Evolutionary conservation across 2,113 vertebrate genomes (phyloP).

Genomic region (Pachypanchax playfairii): DNA sequence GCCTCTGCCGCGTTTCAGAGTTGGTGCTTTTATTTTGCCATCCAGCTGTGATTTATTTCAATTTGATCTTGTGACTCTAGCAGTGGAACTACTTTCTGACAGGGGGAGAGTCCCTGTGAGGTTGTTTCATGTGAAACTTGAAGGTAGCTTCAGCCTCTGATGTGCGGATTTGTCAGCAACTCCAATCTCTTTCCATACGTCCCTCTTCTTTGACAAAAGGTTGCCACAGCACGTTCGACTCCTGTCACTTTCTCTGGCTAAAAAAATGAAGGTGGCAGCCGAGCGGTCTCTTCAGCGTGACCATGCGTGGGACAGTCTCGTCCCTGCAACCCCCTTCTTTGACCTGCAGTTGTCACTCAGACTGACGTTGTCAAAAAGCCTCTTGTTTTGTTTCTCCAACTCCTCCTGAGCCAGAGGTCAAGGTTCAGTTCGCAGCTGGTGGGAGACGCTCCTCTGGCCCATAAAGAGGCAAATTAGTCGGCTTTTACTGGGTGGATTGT

Average conservation of each 20-base stretch:
- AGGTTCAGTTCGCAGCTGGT: constrained; percentile 51
- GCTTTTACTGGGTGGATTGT: constrained; percentile 24
- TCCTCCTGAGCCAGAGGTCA: constrained; percentile 58
- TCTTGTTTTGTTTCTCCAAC: constrained; percentile 54
- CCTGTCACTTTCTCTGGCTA: constrained; percentile 63
- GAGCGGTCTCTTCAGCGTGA: constrained; percentile 57
- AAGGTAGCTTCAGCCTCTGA: no score
- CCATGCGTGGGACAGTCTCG: constrained; percentile 62
- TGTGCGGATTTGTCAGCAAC: no score
- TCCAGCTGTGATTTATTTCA: neutral
- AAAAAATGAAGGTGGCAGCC: constrained; percentile 20
- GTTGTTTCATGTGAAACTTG: no score
- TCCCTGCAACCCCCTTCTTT: constrained; percentile 21
- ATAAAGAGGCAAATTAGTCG: constrained; percentile 53
- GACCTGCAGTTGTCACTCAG: constrained; percentile 72
- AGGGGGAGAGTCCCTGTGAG: no score
- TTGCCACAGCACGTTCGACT: constrained; percentile 24
- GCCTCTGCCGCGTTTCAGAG: neutral
- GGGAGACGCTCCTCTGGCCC: constrained; percentile 36
- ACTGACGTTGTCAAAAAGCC: constrained; percentile 48
- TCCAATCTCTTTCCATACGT: no score
- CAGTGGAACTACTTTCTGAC: neutral
- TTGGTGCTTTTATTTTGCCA: neutral
- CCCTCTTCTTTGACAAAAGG: constrained; percentile 27
- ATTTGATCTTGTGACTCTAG: neutral